These are phyloP conservation scores for Picathartes gymnocephalus DNA, from an alignment of 2,113 vertebrate species.

Conservation along the genomic window DNA sequence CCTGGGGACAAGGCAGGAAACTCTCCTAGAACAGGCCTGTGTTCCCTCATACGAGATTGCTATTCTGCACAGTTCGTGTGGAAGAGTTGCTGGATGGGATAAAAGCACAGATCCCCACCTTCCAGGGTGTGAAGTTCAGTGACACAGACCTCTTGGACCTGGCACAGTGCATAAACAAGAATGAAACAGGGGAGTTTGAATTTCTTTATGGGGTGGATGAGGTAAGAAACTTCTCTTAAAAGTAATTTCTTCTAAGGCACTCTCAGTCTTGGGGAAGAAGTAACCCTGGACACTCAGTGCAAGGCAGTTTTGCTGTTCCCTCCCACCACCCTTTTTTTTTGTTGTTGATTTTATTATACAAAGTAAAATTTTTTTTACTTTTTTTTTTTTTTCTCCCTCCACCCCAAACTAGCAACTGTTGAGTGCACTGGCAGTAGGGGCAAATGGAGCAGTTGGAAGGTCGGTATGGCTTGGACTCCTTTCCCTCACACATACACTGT, in stretches of 20 bases:
- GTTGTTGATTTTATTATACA: background rate
- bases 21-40: background rate
- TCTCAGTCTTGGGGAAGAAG: background rate
- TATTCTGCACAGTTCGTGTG: slow-evolving; percentile 74
- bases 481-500: background rate
- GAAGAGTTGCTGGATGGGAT: slow-evolving; percentile 84
- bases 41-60: background rate
- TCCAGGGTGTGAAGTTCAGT: slow-evolving; percentile 90
- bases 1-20: background rate
- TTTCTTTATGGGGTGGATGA: slow-evolving; percentile 91
- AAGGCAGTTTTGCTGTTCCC: background rate
- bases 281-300: background rate
- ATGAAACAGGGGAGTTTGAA: slow-evolving; percentile 64
- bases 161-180: slow-evolving; percentile 80
- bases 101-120: slow-evolving; percentile 82
- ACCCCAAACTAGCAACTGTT: slow-evolving; percentile 83
- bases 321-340: background rate
- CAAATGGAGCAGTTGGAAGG: slow-evolving; percentile 92
- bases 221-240: slow-evolving; percentile 68
- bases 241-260: background rate
- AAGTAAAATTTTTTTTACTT: background rate
- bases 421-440: slow-evolving; percentile 82
- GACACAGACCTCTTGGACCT: slow-evolving; percentile 87
- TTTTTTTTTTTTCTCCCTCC: background rate
- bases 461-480: slow-evolving; percentile 50